Evolutionary conservation across 2,888 invertebrate species (phyloP).

Genomic region (Ochropacha duplaris): DNA sequence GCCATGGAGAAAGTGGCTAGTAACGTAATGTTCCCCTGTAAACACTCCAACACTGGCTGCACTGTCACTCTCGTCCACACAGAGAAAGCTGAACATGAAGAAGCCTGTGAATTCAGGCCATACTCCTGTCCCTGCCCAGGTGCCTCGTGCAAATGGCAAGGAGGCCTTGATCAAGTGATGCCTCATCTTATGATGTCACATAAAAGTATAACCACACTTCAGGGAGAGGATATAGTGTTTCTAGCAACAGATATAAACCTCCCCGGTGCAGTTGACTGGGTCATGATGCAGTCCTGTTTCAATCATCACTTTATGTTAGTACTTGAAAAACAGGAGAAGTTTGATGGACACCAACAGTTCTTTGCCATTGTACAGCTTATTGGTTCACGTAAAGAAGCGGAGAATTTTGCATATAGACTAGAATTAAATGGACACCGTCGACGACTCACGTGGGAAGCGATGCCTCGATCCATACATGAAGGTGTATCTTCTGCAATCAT

Average conservation of each 20-base stretch:
- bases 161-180: conserved; percentile 99
- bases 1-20: conserved; percentile 99
- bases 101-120: conserved; percentile 98
- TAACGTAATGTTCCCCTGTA: conserved; percentile 99
- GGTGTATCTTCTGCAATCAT: conserved; percentile 98
- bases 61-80: conserved; percentile 95
- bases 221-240: conserved; percentile 99
- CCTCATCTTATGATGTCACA: conserved; percentile 98
- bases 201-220: conserved; percentile 98
- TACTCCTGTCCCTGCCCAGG: conserved; percentile 99
- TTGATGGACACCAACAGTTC: conserved; percentile 97
- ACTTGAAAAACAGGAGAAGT: conserved; percentile 98
- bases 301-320: conserved; percentile 99
- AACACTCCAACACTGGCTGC: conserved; percentile 98
- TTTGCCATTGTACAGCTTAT: conserved; percentile 99
- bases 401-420: conserved; percentile 98
- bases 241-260: conserved; percentile 99
- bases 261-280: conserved; percentile 99
- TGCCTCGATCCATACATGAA: conserved; percentile 99
- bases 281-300: conserved; percentile 99
- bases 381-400: conserved; percentile 99
- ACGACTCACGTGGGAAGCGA: conserved; percentile 99
- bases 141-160: conserved; percentile 99
- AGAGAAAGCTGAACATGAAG: conserved; percentile 99
- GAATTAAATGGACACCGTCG: conserved; percentile 98